These are phyloP conservation scores for Sebastolobus altivelis DNA, from an alignment of 2,797 vertebrate genomes.

Conservation along the genomic window DNA sequence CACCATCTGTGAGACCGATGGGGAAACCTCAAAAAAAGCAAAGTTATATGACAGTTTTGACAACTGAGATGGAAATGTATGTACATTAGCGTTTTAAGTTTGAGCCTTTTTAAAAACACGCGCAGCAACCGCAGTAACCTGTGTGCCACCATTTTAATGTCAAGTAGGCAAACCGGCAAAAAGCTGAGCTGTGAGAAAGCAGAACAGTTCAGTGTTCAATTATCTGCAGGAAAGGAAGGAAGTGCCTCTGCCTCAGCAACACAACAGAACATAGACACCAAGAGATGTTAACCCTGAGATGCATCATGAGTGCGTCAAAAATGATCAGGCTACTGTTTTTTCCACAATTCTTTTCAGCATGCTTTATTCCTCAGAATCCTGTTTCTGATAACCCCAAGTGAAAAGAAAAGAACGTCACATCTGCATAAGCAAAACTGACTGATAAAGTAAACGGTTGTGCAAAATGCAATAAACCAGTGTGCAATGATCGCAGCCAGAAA, in stretches of 20 bases:
- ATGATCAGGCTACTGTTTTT: not conserved
- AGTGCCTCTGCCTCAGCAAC: not conserved
- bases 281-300: not conserved
- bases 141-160: conserved; percentile 17
- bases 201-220: conserved; percentile 22
- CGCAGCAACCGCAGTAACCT: not conserved
- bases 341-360: not conserved
- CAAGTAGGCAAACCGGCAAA: conserved; percentile 16
- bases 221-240: conserved; percentile 19
- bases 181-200: conserved; percentile 11
- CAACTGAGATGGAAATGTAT: not conserved
- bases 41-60: not conserved
- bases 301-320: not conserved
- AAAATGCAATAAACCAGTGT: not conserved
- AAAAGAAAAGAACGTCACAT: not conserved
- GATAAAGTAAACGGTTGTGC: not conserved
- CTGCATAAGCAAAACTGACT: not conserved
- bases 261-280: conserved; percentile 5
- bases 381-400: not conserved
- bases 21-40: not conserved
- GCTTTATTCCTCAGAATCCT: not conserved
- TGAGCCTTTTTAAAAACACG: not conserved
- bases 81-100: not conserved
- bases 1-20: not conserved
- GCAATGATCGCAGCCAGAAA: not conserved